Evolutionary conservation across 2,113 vertebrate species (phyloP).

Genomic region (Rhodinocichla rosea): DNA sequence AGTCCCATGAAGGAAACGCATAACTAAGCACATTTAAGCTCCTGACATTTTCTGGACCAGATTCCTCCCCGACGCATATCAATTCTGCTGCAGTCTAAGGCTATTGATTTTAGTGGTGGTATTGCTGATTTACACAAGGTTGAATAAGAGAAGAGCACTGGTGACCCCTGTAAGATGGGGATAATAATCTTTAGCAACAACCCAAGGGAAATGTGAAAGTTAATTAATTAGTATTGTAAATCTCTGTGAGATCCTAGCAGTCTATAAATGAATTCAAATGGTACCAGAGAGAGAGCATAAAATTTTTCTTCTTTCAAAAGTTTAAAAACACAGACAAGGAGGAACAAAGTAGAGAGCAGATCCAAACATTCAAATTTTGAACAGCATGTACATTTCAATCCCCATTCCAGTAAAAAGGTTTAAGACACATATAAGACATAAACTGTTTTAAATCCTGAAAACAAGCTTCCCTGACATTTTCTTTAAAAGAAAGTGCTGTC

Average conservation of each 20-base stretch:
- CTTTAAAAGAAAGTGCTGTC: conserved; percentile 39
- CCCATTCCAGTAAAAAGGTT: background rate
- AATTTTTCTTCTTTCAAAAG: background rate
- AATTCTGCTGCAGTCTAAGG: background rate
- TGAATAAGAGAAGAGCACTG: conserved; percentile 5
- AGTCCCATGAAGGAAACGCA: background rate
- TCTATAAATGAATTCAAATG: conserved; percentile 35
- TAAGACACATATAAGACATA: background rate
- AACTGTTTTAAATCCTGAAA: background rate
- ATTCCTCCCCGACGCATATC: background rate
- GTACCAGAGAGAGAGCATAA: conserved; percentile 7
- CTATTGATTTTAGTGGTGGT: conserved; percentile 32
- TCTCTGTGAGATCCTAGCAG: background rate
- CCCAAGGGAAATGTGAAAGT: conserved; percentile 37
- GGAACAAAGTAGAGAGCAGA: background rate
- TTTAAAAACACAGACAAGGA: conserved; percentile 5
- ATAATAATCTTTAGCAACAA: conserved; percentile 47
- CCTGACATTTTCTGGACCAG: background rate
- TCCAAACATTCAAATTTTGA: background rate
- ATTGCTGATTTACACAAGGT: conserved; percentile 49
- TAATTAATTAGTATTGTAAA: conserved; percentile 63
- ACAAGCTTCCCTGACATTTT: conserved; percentile 2
- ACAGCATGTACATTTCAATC: background rate
- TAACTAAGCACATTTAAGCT: background rate
- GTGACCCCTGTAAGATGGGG: conserved; percentile 4